Base-by-base conservation (phyloP, 2,888 invertebrate genomes). In the Lasioglossum morio region DNA sequence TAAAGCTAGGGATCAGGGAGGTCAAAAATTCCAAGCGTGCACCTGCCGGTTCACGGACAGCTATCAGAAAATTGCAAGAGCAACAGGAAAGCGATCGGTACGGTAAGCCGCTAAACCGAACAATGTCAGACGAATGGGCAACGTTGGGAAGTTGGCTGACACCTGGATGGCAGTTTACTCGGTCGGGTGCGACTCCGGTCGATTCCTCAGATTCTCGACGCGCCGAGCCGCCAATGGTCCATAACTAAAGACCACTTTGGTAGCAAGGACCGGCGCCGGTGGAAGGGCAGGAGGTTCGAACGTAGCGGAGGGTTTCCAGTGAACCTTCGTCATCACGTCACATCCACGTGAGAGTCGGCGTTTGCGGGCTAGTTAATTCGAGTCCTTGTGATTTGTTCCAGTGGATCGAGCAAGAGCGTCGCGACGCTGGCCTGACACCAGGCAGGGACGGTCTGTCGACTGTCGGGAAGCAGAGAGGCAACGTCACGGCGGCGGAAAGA, bases 361-460 rank as follows among this genome's bases (percentile, higher is more conserved):
- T 85, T 78, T 81, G 85, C 85, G 78, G 83, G 88, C 85, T 90
- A 88, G 91, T 92, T 93, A 92, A 93, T 93, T 92, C 90, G 88
- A 90, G 87, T 88, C 88, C 90, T 88, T 79, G 66, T 77, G 60
- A 84, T 85, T 89, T 82, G 80, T 77, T 75, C 80, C 43, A n/a
- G 43, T 53, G 75, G 84, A 83, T 79, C 63, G 87, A 78, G 60
- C 73, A 66, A 69, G 77, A 75, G 75, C 23, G 66, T 74, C 77
- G 81, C 63, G 82, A 77, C 77, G 66, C 66, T 76, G 30, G 66
- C 73, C 34, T 73, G 30, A 37, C 69, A 77, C 46, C 19, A 30
- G 72, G 27, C 46, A 46, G 60, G 12, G 77, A 23, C 34, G 69
- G 23, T 69, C 69, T 69, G 69, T 69, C 69, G 34, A 23, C 37